Evolutionary conservation across 92 coral and sea anemone species (phyloP).

Genomic region (Montipora capitata): DNA sequence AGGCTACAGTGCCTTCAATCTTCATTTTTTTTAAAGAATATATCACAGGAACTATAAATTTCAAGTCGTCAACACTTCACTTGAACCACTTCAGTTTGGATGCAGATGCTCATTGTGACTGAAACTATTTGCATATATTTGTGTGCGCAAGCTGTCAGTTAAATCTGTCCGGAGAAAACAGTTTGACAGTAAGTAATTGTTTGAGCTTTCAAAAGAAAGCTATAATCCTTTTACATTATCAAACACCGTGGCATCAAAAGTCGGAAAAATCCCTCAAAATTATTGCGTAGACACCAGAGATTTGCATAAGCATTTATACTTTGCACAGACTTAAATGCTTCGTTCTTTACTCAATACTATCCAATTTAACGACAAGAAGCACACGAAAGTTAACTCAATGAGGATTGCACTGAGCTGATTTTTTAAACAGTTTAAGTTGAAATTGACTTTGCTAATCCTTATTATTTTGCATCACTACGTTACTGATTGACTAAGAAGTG

Average conservation of each 20-base stretch:
- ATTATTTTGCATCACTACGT: too few species aligned
- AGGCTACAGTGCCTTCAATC: conserved; percentile 75
- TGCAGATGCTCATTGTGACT: neutral
- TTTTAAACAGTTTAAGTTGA: too few species aligned
- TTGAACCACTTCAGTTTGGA: conserved; percentile 2
- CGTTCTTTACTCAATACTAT: too few species aligned
- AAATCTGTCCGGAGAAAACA: conserved; percentile 1
- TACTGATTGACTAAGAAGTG: too few species aligned
- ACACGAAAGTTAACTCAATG: too few species aligned
- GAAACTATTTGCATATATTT: conserved; percentile 23
- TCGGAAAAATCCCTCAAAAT: too few species aligned
- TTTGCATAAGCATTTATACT: too few species aligned
- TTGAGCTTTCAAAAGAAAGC: neutral
- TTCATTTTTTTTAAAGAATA: conserved; percentile 37
- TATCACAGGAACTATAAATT: neutral
- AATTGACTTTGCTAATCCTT: too few species aligned
- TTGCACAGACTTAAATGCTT: too few species aligned
- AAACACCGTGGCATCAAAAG: neutral
- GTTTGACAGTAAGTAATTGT: conserved; percentile 11
- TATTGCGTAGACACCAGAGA: too few species aligned
- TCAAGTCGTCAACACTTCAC: conserved; percentile 9
- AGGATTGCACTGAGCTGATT: too few species aligned
- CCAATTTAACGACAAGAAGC: too few species aligned
- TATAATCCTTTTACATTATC: neutral
- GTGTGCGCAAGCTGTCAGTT: neutral